These are phyloP conservation scores for Lycaena phlaeas DNA, from an alignment of 2,888 invertebrate genomes.

Conservation along the genomic window DNA sequence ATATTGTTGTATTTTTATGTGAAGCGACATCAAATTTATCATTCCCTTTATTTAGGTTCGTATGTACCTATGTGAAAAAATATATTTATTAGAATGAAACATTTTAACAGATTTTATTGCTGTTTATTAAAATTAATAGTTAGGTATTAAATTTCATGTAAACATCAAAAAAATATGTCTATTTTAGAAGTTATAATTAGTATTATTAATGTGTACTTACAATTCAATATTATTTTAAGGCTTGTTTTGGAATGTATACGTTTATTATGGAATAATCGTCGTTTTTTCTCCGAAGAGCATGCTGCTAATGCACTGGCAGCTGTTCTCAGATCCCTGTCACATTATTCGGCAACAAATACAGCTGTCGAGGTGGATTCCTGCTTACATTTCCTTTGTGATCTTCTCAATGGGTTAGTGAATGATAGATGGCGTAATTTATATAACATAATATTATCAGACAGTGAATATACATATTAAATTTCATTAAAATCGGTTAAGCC, in stretches of 20 bases:
- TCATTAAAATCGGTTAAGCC: no score
- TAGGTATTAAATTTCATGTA: no score
- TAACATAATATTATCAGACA: no score
- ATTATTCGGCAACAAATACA: constrained; percentile 39
- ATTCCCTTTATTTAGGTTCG: constrained; percentile 49
- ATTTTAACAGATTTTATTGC: no score
- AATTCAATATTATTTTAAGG: constrained; percentile 24
- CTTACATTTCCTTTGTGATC: constrained; percentile 51
- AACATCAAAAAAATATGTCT: no score
- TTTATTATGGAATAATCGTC: constrained; percentile 39
- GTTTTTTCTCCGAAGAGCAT: constrained; percentile 52
- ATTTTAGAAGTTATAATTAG: no score
- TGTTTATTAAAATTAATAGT: no score
- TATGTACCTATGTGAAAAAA: no score
- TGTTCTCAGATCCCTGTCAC: constrained; percentile 42
- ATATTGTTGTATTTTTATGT: constrained; percentile 57
- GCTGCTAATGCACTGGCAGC: constrained; percentile 47
- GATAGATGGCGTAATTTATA: no score
- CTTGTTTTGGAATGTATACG: constrained; percentile 45
- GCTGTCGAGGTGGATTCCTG: constrained; percentile 42
- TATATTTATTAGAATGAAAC: no score
- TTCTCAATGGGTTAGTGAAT: constrained; percentile 49
- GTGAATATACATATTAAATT: no score
- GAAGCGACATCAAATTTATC: constrained; percentile 61
- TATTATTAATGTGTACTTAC: background rate